Base-by-base conservation (phyloP, 2,797 vertebrate genomes). In the Morus bassanus region DNA sequence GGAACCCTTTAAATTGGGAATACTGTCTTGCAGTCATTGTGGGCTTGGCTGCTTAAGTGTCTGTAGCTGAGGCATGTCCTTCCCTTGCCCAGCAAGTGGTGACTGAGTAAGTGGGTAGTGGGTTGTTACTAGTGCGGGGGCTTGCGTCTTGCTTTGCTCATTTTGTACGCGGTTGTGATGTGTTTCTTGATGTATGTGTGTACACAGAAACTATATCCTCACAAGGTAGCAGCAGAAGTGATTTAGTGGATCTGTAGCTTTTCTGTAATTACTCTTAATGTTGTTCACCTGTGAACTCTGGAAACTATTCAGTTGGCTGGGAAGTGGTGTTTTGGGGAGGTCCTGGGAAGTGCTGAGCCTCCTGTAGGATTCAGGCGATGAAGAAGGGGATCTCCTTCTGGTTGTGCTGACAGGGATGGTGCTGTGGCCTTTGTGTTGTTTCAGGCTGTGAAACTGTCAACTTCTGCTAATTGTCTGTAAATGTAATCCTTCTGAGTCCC, bases 131-230 rank as follows among this genome's bases (percentile, higher is more conserved):
- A 7, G 25, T 6, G 31, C 31, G 41, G 69, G 56, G 24, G 19
- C 37, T 60, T 24, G 61, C 33, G 45, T 43, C 61, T 53, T 37
- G 30, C 31, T 50, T 68, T 24, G 21, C 39, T 69, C 13, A 0
- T 46, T 78, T 43, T 9, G 3, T 7, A 7, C 0, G 0, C 0
- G 1, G 2, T 11, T 41, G 25, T 53, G 73, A 18, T 24, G 33
- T 27, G 51, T 3, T 57, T 61, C 54, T 51, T 48, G 24, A 22
- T 11, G 3, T 54, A 0, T 11, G 9, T 2, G 0, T 13, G 12
- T 43, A 9, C 5, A 9, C 63, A 50, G 60, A 30, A 69, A 9
- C 13, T 31, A 0, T 21, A 4, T 64, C 70, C 48, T 83, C 16
- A 23, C 18, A 37, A 65, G 30, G 68, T 23, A 76, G 37, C 57